phyloP scores from a whole-genome alignment of 2,113 vertebrate species.

The Charina bottae region DNA sequence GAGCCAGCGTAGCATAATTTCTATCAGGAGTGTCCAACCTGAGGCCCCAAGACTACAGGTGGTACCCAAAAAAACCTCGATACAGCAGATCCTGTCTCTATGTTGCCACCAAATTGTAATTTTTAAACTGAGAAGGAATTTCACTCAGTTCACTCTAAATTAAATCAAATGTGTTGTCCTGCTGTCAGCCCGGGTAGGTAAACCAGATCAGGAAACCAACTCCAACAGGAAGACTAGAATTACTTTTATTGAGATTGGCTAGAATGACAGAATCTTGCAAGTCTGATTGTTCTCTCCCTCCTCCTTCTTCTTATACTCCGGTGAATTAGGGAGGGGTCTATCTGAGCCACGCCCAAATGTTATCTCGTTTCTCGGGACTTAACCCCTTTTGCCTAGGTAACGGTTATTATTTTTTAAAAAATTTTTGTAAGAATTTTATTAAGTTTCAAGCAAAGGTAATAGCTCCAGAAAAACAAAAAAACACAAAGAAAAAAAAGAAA shows the following conservation, averaged over 20 bases:
- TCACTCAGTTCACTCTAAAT: background rate
- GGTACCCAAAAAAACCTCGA: background rate
- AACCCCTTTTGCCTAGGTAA: background rate
- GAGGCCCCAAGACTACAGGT: background rate
- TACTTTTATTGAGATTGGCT: too few species aligned
- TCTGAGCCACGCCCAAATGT: background rate
- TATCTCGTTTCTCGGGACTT: background rate
- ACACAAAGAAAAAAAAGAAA: too few species aligned
- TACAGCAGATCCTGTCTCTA: background rate
- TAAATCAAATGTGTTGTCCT: background rate
- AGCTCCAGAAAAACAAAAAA: too few species aligned
- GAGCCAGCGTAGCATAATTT: background rate
- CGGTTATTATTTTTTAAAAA: too few species aligned
- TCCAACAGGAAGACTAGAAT: too few species aligned
- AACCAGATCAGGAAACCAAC: background rate
- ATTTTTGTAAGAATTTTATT: too few species aligned
- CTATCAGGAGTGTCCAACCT: background rate
- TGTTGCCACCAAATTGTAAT: background rate
- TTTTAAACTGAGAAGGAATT: background rate
- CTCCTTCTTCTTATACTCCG: background rate
- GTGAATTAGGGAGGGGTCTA: background rate
- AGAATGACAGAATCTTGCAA: too few species aligned
- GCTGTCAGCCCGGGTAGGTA: background rate
- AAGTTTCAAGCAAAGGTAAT: too few species aligned
- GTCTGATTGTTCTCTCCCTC: too few species aligned